A percentile compares a stretch with the other conserved stretches of the same genome.
phyloP scores from a whole-genome alignment of 2,888 invertebrate species.

The Oscheius myriophilus region DNA sequence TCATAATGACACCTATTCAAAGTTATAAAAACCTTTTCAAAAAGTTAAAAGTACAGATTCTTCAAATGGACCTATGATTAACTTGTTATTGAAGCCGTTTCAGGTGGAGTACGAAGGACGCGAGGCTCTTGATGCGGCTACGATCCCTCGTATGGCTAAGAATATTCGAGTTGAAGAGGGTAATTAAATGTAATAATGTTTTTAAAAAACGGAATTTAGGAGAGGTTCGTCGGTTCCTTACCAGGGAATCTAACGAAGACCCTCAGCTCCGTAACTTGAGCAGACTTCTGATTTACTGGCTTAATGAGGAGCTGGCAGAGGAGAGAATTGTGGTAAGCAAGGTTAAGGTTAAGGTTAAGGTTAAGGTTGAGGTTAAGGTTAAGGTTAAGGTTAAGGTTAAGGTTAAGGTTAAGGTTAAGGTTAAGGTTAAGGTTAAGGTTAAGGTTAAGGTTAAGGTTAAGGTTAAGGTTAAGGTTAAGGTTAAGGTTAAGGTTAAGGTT shows the following conservation, averaged over 20 bases:
- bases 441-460: no score
- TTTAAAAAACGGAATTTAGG: conserved; percentile 75
- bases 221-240: conserved; percentile 94
- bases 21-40: not conserved
- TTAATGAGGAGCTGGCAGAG: conserved; percentile 94
- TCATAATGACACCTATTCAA: not conserved
- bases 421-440: no score
- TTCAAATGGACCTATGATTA: not conserved
- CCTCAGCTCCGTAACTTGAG: conserved; percentile 75
- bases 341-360: no score
- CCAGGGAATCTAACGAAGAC: conserved; percentile 86
- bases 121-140: conserved; percentile 67
- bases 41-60: no score
- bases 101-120: conserved; percentile 68
- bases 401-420: no score
- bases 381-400: no score
- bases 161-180: conserved; percentile 78
- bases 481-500: no score
- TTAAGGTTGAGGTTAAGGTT: no score
- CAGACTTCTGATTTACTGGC: conserved; percentile 88
- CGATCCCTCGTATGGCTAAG: conserved; percentile 64
- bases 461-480: no score
- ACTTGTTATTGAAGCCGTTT: no score
- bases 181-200: conserved; percentile 33
- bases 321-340: conserved; percentile 91